Evolutionary conservation across 2,888 invertebrate species (phyloP).

Genomic region (Macrosoma leucophasiata): DNA sequence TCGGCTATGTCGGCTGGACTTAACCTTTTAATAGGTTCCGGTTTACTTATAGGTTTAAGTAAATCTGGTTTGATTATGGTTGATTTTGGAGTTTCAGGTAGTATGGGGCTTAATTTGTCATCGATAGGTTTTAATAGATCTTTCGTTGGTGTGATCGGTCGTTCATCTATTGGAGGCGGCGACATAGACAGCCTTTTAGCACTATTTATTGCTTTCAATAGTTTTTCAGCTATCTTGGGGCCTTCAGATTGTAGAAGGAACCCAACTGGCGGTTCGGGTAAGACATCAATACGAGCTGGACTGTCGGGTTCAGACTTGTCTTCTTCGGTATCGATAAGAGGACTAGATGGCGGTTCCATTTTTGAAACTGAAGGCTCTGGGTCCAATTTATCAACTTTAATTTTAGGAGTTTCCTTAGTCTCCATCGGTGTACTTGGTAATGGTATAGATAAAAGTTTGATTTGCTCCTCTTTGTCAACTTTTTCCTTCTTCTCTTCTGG

Average conservation of each 20-base stretch:
- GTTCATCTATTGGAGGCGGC: conserved; percentile 52
- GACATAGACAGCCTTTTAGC: conserved; percentile 71
- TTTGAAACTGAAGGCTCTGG: conserved; percentile 38
- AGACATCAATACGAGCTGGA: conserved; percentile 61
- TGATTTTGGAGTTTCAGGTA: conserved; percentile 37
- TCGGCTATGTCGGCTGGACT: conserved; percentile 42
- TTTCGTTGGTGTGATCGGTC: conserved; percentile 47
- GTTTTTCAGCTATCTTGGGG: conserved; percentile 78
- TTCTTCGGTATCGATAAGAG: conserved; percentile 65
- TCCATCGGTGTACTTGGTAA: conserved; percentile 35
- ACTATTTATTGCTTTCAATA: conserved; percentile 76
- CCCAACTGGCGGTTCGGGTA: conserved; percentile 67
- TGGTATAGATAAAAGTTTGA: conserved; percentile 36
- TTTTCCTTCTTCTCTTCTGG: conserved; percentile 26
- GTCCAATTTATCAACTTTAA: conserved; percentile 41
- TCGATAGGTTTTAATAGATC: conserved; percentile 34
- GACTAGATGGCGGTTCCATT: conserved; percentile 55
- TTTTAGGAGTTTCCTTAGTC: conserved; percentile 28
- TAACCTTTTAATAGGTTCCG: conserved; percentile 43
- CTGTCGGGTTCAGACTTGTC: conserved; percentile 70
- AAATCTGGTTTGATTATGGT: conserved; percentile 37
- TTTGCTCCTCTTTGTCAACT: conserved; percentile 28
- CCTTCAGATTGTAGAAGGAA: conserved; percentile 67
- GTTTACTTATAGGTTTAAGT: conserved; percentile 38
- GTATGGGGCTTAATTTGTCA: conserved; percentile 29